A percentile compares a stretch with the other conserved stretches of the same genome.
Conservation (phyloP, 2,113 vertebrate genomes). For the Embiotoca jacksoni region DNA sequence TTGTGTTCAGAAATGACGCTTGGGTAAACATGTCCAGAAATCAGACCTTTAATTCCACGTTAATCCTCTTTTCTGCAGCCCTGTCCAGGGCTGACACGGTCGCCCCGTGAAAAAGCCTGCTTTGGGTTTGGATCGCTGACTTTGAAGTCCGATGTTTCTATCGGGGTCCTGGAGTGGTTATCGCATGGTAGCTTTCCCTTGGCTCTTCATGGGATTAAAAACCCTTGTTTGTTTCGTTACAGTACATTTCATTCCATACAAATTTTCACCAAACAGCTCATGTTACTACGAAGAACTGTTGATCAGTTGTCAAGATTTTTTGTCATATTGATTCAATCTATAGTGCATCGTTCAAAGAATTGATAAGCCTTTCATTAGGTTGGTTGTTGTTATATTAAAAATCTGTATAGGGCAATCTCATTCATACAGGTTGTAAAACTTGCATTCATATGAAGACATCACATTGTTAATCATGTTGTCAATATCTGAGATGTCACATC, state of each 20-base stretch:
- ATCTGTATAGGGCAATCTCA: neutral
- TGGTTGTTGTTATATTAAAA: no score
- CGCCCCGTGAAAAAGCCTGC: slow-evolving; percentile 48
- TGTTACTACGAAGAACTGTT: neutral
- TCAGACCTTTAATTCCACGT: slow-evolving; percentile 72
- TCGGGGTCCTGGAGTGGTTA: slow-evolving; percentile 34
- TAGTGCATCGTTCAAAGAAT: neutral
- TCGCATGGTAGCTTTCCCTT: slow-evolving; percentile 45
- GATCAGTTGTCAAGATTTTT: neutral
- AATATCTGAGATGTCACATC: neutral
- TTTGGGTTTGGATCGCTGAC: slow-evolving; percentile 46
- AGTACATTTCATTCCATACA: slow-evolving; percentile 18
- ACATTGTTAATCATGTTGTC: neutral
- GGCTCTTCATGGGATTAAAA: slow-evolving; percentile 52
- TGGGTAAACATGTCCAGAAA: slow-evolving; percentile 71
- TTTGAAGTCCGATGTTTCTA: slow-evolving; percentile 69
- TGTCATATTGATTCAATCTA: neutral
- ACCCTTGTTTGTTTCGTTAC: slow-evolving; percentile 44
- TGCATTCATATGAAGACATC: neutral
- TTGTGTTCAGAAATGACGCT: slow-evolving; percentile 60
- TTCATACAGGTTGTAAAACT: neutral
- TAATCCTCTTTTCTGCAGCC: slow-evolving; percentile 76
- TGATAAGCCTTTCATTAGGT: neutral
- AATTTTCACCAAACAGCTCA: slow-evolving; percentile 10
- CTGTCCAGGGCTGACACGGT: slow-evolving; percentile 44